Evolutionary conservation across 2,888 invertebrate genomes (phyloP).

Genomic region (Yponomeuta plumbellus): DNA sequence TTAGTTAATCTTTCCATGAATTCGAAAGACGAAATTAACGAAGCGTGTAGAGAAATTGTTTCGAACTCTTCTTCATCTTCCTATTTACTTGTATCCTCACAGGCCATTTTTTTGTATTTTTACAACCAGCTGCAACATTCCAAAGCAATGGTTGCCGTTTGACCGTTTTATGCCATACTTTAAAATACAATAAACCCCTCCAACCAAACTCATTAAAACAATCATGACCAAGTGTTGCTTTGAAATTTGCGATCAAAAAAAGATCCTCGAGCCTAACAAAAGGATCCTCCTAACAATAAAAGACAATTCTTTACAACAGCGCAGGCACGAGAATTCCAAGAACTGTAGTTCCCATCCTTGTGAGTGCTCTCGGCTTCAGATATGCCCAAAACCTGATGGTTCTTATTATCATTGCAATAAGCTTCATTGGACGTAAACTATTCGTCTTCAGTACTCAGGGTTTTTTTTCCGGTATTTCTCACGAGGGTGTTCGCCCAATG

Average conservation of each 20-base stretch:
- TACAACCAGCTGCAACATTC: too few species aligned
- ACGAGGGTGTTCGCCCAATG: conserved; percentile 49
- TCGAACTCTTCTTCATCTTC: too few species aligned
- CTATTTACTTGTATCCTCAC: too few species aligned
- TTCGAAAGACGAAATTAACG: too few species aligned
- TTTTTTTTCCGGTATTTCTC: conserved; percentile 56
- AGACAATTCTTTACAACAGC: conserved; percentile 1
- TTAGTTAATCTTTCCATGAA: too few species aligned
- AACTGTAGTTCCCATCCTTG: conserved; percentile 60
- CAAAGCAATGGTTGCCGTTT: background rate
- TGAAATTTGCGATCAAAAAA: conserved; percentile 3
- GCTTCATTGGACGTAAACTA: background rate
- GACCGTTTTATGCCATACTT: background rate
- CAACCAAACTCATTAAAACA: background rate
- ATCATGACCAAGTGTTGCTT: conserved; percentile 1
- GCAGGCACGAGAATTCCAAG: conserved; percentile 71
- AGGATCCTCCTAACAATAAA: background rate
- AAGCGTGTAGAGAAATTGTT: too few species aligned
- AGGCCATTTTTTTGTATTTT: too few species aligned
- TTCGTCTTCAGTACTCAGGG: conserved; percentile 30
- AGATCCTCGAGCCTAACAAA: background rate
- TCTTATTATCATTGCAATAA: background rate
- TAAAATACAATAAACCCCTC: background rate
- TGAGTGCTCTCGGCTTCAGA: background rate
- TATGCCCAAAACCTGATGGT: background rate